Evolutionary conservation across 2,797 vertebrate genomes (phyloP).

Genomic region (Heteromormyrus szaboi): DNA sequence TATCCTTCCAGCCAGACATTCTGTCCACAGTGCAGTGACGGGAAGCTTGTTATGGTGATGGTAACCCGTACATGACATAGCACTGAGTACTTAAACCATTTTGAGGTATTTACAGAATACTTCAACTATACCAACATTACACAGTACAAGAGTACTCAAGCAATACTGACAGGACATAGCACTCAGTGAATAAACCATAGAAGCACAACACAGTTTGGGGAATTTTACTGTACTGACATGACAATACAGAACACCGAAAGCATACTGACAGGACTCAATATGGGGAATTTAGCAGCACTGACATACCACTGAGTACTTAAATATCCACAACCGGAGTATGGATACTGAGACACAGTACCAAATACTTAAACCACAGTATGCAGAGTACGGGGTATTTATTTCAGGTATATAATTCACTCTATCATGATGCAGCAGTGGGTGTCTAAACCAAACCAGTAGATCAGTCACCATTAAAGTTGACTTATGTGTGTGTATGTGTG

Average conservation of each 20-base stretch:
- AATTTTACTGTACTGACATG: background rate
- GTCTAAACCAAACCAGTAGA: background rate
- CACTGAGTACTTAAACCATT: background rate
- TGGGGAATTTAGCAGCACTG: background rate
- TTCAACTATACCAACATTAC: background rate
- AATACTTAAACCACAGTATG: background rate
- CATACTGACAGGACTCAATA: background rate
- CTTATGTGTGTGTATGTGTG: background rate
- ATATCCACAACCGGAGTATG: background rate
- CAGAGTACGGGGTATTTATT: background rate
- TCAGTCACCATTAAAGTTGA: background rate
- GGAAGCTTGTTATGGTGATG: background rate
- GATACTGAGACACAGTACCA: background rate
- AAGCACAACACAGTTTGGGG: background rate
- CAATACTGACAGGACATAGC: background rate
- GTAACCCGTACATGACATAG: background rate
- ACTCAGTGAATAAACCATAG: background rate
- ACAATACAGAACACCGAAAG: background rate
- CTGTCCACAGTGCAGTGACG: background rate
- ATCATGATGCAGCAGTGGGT: background rate
- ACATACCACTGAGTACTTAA: background rate
- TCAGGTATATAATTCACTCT: background rate
- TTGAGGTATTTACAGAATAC: background rate
- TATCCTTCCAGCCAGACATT: conserved; percentile 1
- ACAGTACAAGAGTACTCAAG: background rate